phyloP scores from a whole-genome alignment of 2,888 invertebrate species.

The Nymphalis polychloros region DNA sequence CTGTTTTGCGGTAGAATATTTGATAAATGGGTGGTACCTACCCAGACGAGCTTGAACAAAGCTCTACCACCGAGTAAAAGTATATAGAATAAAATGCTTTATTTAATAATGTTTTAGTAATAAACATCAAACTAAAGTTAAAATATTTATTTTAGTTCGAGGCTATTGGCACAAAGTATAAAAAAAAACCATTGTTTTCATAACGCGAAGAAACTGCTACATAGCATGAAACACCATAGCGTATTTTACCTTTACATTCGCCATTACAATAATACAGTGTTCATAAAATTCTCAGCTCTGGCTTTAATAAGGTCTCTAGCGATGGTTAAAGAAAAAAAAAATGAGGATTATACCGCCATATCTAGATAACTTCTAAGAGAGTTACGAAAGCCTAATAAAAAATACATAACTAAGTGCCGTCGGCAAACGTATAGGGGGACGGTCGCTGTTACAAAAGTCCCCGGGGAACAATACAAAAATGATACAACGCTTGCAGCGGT shows the following conservation, averaged over 20 bases:
- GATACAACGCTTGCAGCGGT: conserved; percentile 62
- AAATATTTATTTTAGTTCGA: conserved; percentile 8
- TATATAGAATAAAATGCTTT: too few relatives aligned
- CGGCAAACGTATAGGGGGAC: conserved; percentile 57
- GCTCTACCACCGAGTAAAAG: too few relatives aligned
- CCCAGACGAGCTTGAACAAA: too few relatives aligned
- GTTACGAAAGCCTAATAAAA: conserved; percentile 62
- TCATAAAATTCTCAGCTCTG: conserved; percentile 36
- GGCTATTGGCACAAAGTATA: background rate
- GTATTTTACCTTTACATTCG: conserved; percentile 27
- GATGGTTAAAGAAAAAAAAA: conserved; percentile 34
- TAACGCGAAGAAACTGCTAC: conserved; percentile 12
- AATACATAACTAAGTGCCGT: conserved; percentile 60
- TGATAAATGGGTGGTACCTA: too few relatives aligned
- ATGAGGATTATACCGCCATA: conserved; percentile 40
- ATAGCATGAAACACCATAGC: conserved; percentile 19
- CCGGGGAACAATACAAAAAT: conserved; percentile 66
- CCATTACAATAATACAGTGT: conserved; percentile 36
- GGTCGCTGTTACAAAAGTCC: conserved; percentile 54
- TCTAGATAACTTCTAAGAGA: conserved; percentile 52
- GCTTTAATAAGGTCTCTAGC: conserved; percentile 40
- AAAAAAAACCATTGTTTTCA: conserved; percentile 3
- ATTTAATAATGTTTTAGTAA: too few relatives aligned
- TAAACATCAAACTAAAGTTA: too few relatives aligned
- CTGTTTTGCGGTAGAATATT: too few relatives aligned